Evolutionary conservation across 1,140 invertebrate genomes (phyloP).

Genomic region (Stenopsyche tienmushanensis): DNA sequence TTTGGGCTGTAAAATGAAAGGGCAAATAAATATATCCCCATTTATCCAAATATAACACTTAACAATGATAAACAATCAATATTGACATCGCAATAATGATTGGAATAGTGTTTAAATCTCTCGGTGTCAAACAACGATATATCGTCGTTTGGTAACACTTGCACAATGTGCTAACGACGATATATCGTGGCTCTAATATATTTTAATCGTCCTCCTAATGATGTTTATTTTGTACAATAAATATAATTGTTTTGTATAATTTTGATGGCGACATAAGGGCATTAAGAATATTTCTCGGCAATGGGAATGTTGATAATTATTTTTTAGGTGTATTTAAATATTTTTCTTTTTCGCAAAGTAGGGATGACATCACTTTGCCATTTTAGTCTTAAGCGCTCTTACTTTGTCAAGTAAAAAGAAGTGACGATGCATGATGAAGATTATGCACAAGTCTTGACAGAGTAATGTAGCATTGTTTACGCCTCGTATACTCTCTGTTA

Average conservation of each 20-base stretch:
- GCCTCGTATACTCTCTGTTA: slow-evolving; percentile 9
- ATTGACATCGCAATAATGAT: no score
- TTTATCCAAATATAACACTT: no score
- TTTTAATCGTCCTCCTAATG: no score
- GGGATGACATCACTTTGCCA: background rate
- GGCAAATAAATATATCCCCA: no score
- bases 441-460: slow-evolving; percentile 18
- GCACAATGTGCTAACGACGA: no score
- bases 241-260: background rate
- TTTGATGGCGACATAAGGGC: background rate
- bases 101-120: no score
- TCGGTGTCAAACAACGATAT: no score
- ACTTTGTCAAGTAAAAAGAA: slow-evolving; percentile 5
- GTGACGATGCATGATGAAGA: slow-evolving; percentile 23
- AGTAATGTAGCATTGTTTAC: slow-evolving; percentile 21
- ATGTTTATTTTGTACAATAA: no score
- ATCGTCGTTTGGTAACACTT: no score
- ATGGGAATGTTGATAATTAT: background rate
- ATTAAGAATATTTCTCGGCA: background rate
- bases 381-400: background rate
- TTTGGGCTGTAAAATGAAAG: no score
- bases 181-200: no score
- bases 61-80: no score
- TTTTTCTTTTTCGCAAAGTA: slow-evolving; percentile 2
- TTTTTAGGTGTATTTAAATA: background rate